phyloP scores from a whole-genome alignment of 2,113 vertebrate species.

The Budorcas taxicolor region DNA sequence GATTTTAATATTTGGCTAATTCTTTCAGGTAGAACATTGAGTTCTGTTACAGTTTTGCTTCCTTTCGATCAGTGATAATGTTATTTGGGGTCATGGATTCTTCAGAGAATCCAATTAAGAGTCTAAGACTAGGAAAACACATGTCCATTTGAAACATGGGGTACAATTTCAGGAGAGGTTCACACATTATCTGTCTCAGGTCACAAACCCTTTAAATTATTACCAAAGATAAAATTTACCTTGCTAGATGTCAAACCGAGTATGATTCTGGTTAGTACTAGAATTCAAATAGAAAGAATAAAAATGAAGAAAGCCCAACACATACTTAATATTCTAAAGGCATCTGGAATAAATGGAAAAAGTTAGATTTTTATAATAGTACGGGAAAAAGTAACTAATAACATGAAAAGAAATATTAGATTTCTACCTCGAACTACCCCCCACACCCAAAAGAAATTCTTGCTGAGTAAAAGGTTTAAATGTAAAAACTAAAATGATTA shows the following conservation, averaged over 20 bases:
- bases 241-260: not conserved
- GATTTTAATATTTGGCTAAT: not conserved
- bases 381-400: not conserved
- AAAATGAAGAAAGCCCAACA: not conserved
- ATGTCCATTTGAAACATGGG: not conserved
- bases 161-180: not conserved
- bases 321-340: not conserved
- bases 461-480: not conserved
- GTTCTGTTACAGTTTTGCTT: not conserved
- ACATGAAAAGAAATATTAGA: not conserved
- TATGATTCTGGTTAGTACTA: not conserved
- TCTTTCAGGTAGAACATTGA: not conserved
- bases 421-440: not conserved
- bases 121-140: not conserved
- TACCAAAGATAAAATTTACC: not conserved
- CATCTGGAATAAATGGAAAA: not conserved
- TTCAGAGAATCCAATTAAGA: not conserved
- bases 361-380: not conserved
- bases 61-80: not conserved
- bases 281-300: not conserved
- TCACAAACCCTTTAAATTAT: not conserved
- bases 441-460: not conserved
- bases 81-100: not conserved
- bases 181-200: not conserved
- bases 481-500: not conserved